phyloP scores from a whole-genome alignment of 2,113 vertebrate species.

The Lutjanus erythropterus region DNA sequence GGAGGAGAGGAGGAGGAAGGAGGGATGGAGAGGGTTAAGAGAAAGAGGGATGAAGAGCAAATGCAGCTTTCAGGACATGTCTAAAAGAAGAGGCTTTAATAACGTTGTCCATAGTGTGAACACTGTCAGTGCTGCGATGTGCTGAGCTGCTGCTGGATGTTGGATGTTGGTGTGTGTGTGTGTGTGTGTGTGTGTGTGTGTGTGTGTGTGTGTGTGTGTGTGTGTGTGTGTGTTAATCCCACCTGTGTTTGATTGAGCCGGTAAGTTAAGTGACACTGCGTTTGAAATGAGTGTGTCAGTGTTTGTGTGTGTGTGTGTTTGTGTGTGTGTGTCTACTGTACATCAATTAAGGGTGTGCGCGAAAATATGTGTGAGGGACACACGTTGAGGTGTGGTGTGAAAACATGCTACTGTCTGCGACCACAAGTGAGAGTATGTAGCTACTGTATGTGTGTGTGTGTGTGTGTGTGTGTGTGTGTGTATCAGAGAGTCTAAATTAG shows the following conservation, averaged over 20 bases:
- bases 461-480: slow-evolving; percentile 2
- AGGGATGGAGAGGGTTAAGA: neutral
- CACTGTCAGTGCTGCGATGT: slow-evolving; percentile 1
- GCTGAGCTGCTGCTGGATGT: slow-evolving; percentile 8
- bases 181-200: neutral
- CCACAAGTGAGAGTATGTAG: neutral
- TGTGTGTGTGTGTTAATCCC: slow-evolving; percentile 13
- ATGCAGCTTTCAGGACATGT: neutral
- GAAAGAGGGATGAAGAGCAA: neutral
- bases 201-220: neutral
- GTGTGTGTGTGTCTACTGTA: neutral
- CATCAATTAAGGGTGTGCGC: neutral
- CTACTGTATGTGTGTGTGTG: neutral
- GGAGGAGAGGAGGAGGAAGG: neutral
- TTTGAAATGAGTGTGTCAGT: neutral
- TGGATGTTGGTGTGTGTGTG: slow-evolving; percentile 11
- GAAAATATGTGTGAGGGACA: neutral
- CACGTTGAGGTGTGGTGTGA: neutral
- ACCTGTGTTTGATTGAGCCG: slow-evolving; percentile 25
- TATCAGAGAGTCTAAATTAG: slow-evolving; percentile 46
- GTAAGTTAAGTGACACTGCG: slow-evolving; percentile 33
- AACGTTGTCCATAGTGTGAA: neutral
- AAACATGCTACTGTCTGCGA: neutral
- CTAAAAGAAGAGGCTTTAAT: neutral
- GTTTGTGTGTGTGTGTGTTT: neutral